Base-by-base conservation (phyloP, 2,113 vertebrate genomes). In the Tiliqua scincoides region DNA sequence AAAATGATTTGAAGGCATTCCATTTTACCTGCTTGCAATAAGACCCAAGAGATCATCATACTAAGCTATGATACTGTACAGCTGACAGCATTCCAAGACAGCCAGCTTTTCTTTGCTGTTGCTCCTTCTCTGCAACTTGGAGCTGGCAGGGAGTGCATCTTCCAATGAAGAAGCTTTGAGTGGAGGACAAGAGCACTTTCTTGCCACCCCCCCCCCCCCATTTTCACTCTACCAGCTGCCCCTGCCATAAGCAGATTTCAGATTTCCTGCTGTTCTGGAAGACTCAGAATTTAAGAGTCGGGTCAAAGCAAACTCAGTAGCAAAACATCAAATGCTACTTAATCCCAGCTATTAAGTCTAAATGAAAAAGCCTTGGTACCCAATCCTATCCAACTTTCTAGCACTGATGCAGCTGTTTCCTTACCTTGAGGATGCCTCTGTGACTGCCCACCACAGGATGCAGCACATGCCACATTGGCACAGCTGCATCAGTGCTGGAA, bases 51-150 rank as follows among this genome's bases (percentile, higher is more conserved):
- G 1, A 10, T 32, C 23, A 35, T 18, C 23, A 15, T 57, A 18
- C 43, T 0, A n/a, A 62, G 23, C 18, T 0, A 18, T 10, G 81
- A 52, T 68, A 11, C 18, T 1, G 62, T 1, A 0, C 63, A 10
- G 10, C 43, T 35, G 37, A 61, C 35, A 77, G 35, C 10, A 30
- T 77, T 77, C 43, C 32, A 23, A 68, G 52, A 35, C 37, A 30
- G 59, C 17, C 52, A 18, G 14, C n/a, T 54, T 82, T 48, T 1
- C 20, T 54, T 81, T 25, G 11, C 11, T 1, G 15, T 23, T 54
- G 3, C 20, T 71, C 18, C 25, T 30, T 67, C 25, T 35, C 37
- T 72, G 68, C 57, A 72, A 70, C 20, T 43, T 17, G 25, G 68
- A 37, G 25, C 35, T 17, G 11, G 35, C 20, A 68, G 21, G 40